phyloP scores from a whole-genome alignment of 37 sponge, comb jelly and placozoan genomes.

The Petrosia ficiformis region DNA sequence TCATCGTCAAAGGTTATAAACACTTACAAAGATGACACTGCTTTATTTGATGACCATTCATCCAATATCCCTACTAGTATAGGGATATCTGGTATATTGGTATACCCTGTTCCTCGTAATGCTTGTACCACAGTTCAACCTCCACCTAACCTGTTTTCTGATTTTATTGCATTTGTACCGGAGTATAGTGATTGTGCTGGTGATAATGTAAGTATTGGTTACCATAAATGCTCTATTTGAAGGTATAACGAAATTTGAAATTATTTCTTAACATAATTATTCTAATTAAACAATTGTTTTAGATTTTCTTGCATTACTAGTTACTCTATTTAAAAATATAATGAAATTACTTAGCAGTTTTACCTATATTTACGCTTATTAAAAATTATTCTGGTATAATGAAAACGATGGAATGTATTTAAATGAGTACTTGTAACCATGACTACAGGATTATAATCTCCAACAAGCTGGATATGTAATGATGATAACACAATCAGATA shows the following conservation, averaged over 20 bases:
- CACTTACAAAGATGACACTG: slow-evolving; percentile 2
- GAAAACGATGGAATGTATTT: too few relatives aligned
- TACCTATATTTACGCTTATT: too few relatives aligned
- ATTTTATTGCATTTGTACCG: slow-evolving; percentile 27
- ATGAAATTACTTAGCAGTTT: too few relatives aligned
- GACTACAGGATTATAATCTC: slow-evolving; percentile 14
- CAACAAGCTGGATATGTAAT: slow-evolving; percentile 1
- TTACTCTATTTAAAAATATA: too few relatives aligned
- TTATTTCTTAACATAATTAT: too few relatives aligned
- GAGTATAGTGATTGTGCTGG: slow-evolving; percentile 30
- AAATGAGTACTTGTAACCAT: neutral
- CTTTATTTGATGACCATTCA: slow-evolving; percentile 23
- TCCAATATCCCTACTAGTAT: neutral
- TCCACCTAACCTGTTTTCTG: neutral
- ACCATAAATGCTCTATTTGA: too few relatives aligned
- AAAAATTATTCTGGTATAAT: too few relatives aligned
- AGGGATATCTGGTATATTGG: slow-evolving; percentile 14
- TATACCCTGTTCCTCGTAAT: slow-evolving; percentile 30
- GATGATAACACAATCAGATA: slow-evolving; percentile 14
- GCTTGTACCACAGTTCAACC: slow-evolving; percentile 18
- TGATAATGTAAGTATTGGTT: slow-evolving; percentile 15
- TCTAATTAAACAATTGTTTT: too few relatives aligned
- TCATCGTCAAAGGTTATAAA: too few relatives aligned
- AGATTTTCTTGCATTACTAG: too few relatives aligned
- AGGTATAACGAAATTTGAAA: too few relatives aligned